These are phyloP conservation scores for Lycorma delicatula DNA, from an alignment of 1,140 invertebrate genomes.

Conservation along the genomic window DNA sequence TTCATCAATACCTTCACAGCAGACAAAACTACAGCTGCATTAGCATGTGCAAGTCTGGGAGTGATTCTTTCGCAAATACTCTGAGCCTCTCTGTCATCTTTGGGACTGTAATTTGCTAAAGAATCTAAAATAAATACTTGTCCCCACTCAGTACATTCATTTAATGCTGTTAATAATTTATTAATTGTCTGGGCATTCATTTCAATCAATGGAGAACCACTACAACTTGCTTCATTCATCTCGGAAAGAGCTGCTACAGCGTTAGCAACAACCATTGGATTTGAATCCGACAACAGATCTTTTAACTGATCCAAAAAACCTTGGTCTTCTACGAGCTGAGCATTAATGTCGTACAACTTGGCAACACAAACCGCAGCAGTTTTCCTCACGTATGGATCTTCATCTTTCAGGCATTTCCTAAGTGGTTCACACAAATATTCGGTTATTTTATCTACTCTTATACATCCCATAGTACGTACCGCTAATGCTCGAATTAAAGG, in stretches of 20 bases:
- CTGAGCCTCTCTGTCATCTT: conserved; percentile 98
- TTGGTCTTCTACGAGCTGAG: conserved; percentile 94
- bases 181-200: conserved; percentile 98
- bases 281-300: conserved; percentile 95
- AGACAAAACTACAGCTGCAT: conserved; percentile 98
- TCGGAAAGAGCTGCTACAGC: conserved; percentile 97
- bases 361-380: conserved; percentile 99
- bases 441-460: conserved; percentile 99
- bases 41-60: conserved; percentile 95
- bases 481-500: conserved; percentile 96
- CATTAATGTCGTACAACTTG: conserved; percentile 98
- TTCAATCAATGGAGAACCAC: conserved; percentile 86
- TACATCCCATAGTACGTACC: conserved; percentile 99
- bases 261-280: conserved; percentile 99
- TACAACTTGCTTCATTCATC: conserved; percentile 94
- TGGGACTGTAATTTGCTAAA: conserved; percentile 92
- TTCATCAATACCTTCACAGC: conserved; percentile 98
- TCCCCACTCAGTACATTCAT: conserved; percentile 99
- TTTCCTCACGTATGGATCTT: conserved; percentile 99
- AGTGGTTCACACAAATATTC: conserved; percentile 99
- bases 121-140: conserved; percentile 99
- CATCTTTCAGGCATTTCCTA: conserved; percentile 96
- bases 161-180: conserved; percentile 94
- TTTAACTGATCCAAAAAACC: conserved; percentile 97
- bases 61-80: conserved; percentile 98